phyloP scores from a whole-genome alignment of 1,140 invertebrate genomes.

The Platorchestia sp. region DNA sequence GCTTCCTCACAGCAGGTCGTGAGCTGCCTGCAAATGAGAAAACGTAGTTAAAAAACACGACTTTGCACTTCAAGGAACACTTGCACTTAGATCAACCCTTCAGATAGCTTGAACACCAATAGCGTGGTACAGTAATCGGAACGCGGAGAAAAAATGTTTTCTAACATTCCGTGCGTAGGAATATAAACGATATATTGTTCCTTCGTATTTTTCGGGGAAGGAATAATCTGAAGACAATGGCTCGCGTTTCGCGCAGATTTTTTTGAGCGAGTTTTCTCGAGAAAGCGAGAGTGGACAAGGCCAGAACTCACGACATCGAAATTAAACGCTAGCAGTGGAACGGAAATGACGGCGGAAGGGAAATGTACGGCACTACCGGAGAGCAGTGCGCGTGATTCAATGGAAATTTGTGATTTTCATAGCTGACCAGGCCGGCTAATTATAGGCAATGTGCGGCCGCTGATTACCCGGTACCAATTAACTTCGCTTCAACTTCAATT shows the following conservation, averaged over 20 bases:
- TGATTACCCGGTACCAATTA: neutral
- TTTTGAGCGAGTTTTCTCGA: neutral
- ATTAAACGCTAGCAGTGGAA: neutral
- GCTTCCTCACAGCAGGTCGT: neutral
- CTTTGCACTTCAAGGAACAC: neutral
- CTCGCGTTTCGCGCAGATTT: neutral
- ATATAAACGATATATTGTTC: neutral
- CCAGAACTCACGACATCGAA: neutral
- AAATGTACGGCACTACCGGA: neutral
- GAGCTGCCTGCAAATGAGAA: slow-evolving; percentile 13
- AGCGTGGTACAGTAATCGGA: neutral
- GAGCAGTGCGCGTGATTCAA: neutral
- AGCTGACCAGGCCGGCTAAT: neutral
- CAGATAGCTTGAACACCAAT: neutral
- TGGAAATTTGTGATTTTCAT: neutral
- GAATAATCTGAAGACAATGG: neutral
- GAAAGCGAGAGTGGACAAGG: neutral
- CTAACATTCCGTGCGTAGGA: neutral
- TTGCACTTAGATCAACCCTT: neutral
- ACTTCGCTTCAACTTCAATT: neutral
- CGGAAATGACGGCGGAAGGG: neutral
- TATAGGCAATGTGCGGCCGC: neutral
- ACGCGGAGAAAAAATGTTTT: neutral
- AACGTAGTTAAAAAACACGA: neutral
- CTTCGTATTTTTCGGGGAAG: neutral